A percentile compares a stretch with the other conserved stretches of the same genome.
These are phyloP conservation scores for Myiothlypis chrysogaster DNA, from an alignment of 2,797 vertebrate genomes.

Conservation along the genomic window DNA sequence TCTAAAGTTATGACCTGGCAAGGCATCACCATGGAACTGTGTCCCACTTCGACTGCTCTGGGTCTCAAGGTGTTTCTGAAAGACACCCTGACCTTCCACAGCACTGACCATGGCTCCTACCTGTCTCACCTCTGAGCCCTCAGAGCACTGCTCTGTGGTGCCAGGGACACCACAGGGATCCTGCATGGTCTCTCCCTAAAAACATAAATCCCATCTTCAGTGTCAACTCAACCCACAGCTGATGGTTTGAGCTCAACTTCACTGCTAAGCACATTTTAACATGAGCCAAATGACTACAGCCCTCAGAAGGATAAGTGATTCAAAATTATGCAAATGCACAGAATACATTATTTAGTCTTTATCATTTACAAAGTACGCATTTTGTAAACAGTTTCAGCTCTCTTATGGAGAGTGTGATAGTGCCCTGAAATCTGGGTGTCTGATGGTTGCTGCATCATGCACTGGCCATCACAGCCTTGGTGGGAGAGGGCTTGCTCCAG, in stretches of 20 bases:
- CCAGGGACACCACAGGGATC: background rate
- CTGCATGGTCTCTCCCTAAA: accelerated
- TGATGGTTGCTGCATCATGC: accelerated
- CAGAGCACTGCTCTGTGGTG: background rate
- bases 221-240: background rate
- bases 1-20: background rate
- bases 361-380: background rate
- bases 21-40: accelerated
- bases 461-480: accelerated
- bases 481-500: background rate
- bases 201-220: background rate
- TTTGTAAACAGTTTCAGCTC: background rate
- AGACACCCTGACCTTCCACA: background rate
- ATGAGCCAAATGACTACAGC: background rate
- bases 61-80: background rate
- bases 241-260: background rate
- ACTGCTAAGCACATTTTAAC: background rate
- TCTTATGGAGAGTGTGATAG: background rate
- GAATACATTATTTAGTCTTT: slow-evolving; percentile 13
- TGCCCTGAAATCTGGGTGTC: background rate
- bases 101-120: background rate
- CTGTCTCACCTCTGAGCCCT: background rate
- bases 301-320: slow-evolving; percentile 30
- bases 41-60: accelerated
- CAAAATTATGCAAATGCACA: slow-evolving; percentile 28